Evolutionary conservation across 1,140 invertebrate genomes (phyloP), one percentile per base, ranked within the genome.

Genomic region (Dreissena rostriformis): DNA sequence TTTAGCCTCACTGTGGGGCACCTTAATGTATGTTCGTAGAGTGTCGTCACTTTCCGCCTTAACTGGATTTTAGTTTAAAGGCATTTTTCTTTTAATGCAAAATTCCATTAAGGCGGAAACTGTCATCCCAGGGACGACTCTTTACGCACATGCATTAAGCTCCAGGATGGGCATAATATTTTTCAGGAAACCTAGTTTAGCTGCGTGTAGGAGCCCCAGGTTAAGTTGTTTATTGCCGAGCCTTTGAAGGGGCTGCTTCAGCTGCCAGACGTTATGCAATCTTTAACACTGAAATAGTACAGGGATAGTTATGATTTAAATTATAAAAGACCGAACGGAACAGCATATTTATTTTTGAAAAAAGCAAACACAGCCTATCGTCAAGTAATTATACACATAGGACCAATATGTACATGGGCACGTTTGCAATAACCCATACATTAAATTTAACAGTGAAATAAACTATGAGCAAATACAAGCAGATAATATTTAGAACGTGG

Each of bases 111-210:
- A 68, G 7, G 1, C 52, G 1, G 2, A 5, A 5, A 39, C 4
- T 39, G n/a, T 14, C 29, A 24, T 72, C 22, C 55, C 14, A 19
- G 14, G 12, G 5, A 49, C 24, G 7, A 68, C 24, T 19, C 22
- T 29, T 39, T 14, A 22, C 24, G 12, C 61, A 5, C 14, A 14
- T 15, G 0, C 0, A 65, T 12, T 67, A 17, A 5, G 0, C 29
- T 17, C 26, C 51, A 28, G 22, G 17, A 29, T 11, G 29, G 22
- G 22, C 61, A 28, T 2, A 11, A 51, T 22, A 55, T 17, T 19
- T 26, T 6, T 26, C 15, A n/a, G n/a, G 12, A 53, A 68, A 83
- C 81, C 81, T 66, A 75, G 29, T 57, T 72, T 76, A 29, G 81
- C 72, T 19, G 72, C 71, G 19, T 75, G 51, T 0, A 83, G 55